A percentile compares a stretch with the other conserved stretches of the same genome.
phyloP scores from a whole-genome alignment of 2,113 vertebrate species.

The Pituophis catenifer region DNA sequence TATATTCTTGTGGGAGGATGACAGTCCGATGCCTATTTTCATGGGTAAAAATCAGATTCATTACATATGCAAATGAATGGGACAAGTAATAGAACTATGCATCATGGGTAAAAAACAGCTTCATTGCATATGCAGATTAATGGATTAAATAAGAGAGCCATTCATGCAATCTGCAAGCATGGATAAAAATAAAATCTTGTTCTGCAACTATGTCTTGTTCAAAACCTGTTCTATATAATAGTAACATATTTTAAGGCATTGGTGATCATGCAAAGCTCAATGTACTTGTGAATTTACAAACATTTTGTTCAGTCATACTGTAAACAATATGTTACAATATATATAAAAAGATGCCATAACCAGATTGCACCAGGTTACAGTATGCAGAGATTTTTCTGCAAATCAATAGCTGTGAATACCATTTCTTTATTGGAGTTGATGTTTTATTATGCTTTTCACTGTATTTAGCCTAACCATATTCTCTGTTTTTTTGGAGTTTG shows the following conservation, averaged over 20 bases:
- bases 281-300: neutral
- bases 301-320: neutral
- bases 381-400: neutral
- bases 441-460: conserved; percentile 53
- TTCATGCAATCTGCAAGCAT: neutral
- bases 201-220: fast-evolving
- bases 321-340: neutral
- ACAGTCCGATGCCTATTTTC: neutral
- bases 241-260: fast-evolving
- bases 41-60: neutral
- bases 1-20: neutral
- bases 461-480: conserved; percentile 60
- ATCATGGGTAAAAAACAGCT: neutral
- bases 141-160: neutral
- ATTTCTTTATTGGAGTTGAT: conserved; percentile 3
- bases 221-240: neutral
- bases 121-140: neutral
- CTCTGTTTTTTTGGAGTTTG: conserved; percentile 60
- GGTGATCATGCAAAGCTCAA: neutral
- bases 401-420: neutral
- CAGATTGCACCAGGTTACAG: neutral
- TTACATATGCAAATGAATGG: neutral
- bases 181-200: fast-evolving
- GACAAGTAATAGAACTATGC: neutral
- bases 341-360: neutral